phyloP scores from a whole-genome alignment of 2,797 vertebrate species.

The Orestias chungarensis region DNA sequence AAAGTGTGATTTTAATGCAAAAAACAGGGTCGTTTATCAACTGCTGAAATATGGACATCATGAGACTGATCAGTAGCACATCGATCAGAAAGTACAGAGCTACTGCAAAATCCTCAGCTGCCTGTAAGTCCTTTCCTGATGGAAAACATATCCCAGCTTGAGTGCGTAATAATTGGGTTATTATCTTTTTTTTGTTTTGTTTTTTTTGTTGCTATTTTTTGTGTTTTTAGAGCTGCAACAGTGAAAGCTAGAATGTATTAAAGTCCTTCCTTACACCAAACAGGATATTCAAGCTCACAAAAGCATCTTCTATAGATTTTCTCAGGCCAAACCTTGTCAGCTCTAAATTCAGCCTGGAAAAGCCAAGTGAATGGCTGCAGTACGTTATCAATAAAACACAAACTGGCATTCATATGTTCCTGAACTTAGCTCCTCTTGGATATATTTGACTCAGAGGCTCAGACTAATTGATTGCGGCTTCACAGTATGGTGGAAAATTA shows the following conservation, averaged over 20 bases:
- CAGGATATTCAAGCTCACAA: too few species aligned
- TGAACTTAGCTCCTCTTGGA: not conserved
- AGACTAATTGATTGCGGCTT: not conserved
- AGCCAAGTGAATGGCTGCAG: not conserved
- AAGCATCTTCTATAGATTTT: too few species aligned
- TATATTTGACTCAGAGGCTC: too few species aligned
- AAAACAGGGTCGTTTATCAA: too few species aligned
- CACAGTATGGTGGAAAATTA: not conserved
- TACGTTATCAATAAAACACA: not conserved
- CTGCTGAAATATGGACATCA: conserved; percentile 29
- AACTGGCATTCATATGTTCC: not conserved
- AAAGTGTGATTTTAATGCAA: not conserved
- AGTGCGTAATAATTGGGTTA: too few species aligned
- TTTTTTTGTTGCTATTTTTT: not conserved
- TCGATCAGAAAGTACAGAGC: conserved; percentile 21
- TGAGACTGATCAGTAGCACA: conserved; percentile 37
- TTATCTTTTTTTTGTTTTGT: not conserved
- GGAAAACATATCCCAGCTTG: not conserved
- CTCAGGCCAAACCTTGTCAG: too few species aligned
- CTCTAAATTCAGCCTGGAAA: not conserved
- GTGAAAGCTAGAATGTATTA: too few species aligned
- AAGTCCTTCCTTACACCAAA: too few species aligned
- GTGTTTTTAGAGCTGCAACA: not conserved
- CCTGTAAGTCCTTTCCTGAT: not conserved
- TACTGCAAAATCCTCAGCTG: conserved; percentile 1